Evolutionary conservation across 2,888 invertebrate species (phyloP).

Genomic region (Pseudoips prasinana): DNA sequence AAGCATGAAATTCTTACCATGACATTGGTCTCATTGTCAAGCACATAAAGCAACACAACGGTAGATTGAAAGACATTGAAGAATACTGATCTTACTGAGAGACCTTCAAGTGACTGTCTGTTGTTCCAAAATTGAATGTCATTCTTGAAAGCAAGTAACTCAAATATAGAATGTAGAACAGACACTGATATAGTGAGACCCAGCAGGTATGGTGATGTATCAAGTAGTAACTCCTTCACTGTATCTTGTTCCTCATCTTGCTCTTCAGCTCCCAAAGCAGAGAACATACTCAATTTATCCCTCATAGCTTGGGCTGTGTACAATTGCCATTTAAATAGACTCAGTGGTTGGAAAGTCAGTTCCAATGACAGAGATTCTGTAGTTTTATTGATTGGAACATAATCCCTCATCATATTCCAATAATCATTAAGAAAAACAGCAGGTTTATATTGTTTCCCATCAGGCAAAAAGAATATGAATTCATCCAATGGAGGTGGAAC

Average conservation of each 20-base stretch:
- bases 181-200: conserved; percentile 96
- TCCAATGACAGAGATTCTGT: conserved; percentile 86
- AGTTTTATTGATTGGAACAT: conserved; percentile 94
- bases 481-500: conserved; percentile 97
- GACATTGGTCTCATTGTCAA: conserved; percentile 99
- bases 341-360: conserved; percentile 93
- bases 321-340: conserved; percentile 98
- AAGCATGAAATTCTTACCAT: conserved; percentile 97
- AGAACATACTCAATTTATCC: conserved; percentile 90
- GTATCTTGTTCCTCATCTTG: conserved; percentile 94
- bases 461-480: conserved; percentile 94
- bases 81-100: conserved; percentile 98
- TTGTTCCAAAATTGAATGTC: conserved; percentile 99
- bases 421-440: conserved; percentile 98
- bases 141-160: conserved; percentile 99
- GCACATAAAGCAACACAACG: conserved; percentile 96
- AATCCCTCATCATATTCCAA: conserved; percentile 99
- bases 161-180: conserved; percentile 98
- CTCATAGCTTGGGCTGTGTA: conserved; percentile 98
- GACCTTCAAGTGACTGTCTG: conserved; percentile 96
- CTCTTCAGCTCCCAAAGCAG: conserved; percentile 86
- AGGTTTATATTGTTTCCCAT: conserved; percentile 94
- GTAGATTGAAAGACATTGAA: conserved; percentile 99
- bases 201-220: conserved; percentile 97
- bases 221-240: conserved; percentile 95